A percentile compares a stretch with the other conserved stretches of the same genome.
Evolutionary conservation across 2,113 vertebrate genomes (phyloP).

Genomic region (Pachypanchax playfairii): DNA sequence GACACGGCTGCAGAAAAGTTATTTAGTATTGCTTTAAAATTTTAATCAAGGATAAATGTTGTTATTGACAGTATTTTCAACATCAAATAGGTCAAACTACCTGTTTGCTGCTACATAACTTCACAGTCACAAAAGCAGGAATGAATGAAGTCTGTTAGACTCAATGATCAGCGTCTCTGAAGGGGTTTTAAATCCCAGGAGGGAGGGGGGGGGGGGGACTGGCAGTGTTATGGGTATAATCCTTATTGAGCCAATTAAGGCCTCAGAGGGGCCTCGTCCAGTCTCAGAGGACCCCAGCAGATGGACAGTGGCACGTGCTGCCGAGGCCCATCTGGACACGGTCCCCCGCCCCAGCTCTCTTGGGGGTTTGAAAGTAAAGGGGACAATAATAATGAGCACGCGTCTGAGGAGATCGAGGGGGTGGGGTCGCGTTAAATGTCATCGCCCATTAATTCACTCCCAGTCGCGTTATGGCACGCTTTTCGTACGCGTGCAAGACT

Average conservation of each 20-base stretch:
- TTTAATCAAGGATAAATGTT: not conserved
- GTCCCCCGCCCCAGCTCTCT: constrained; percentile 36
- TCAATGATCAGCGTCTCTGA: constrained; percentile 47
- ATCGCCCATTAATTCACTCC: constrained; percentile 66
- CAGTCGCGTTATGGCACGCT: constrained; percentile 60
- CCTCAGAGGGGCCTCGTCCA: constrained; percentile 62
- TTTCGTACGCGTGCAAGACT: constrained; percentile 50
- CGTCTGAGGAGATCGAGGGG: constrained; percentile 49
- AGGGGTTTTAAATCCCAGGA: constrained; percentile 54
- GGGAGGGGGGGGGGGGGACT: constrained; percentile 36
- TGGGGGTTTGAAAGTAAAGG: constrained; percentile 45
- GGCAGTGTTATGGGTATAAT: constrained; percentile 66
- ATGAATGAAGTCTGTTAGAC: constrained; percentile 38
- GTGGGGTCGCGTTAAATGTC: constrained; percentile 55
- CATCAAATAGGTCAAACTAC: not conserved
- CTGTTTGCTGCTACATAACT: constrained; percentile 41
- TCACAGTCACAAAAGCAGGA: constrained; percentile 34
- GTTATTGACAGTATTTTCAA: not conserved
- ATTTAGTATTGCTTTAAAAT: not conserved
- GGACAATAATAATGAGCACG: constrained; percentile 68
- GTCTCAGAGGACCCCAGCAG: constrained; percentile 67
- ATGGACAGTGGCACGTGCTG: constrained; percentile 70
- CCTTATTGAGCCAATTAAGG: constrained; percentile 79
- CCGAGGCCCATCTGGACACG: constrained; percentile 63
- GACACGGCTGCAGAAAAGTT: no score